Evolutionary conservation across 2,797 vertebrate genomes (phyloP), one percentile per base, ranked within the genome.

Genomic region (Thaleichthys pacificus): DNA sequence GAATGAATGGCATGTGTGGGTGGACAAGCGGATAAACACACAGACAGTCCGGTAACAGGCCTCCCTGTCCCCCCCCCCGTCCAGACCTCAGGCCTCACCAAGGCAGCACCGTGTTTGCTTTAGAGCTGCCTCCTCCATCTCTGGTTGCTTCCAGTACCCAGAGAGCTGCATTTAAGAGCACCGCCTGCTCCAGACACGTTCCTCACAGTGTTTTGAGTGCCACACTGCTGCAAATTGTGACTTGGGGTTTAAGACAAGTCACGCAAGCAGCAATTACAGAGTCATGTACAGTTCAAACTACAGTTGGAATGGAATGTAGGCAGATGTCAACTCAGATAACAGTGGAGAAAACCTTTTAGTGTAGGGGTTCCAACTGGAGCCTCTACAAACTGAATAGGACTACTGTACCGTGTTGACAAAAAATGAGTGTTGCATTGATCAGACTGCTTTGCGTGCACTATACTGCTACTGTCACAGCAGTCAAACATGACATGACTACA

Each of bases 201-300:
- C 12, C 22, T 75, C 66, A 66, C 56, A 22, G 22, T 12, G 51
- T 14, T 61, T 12, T 12, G 38, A 77, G 21, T 64, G 60, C 63
- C 32, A 71, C 72, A 69, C 24, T 5, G 54, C 30, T 66, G 58
- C 54, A 65, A 57, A 66, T 74, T 78, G 60, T 17, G 65, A 71
- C 21, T 68, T 24, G 22, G 47, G 47, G 5, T 61, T 68, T 57
- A 62, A 56, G 24, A 70, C 57, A 0, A 64, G 61, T 38, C 12
- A 38, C 21, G 61, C 6, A 17, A 28, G 22, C 26, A 24, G 61
- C 12, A 19, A n/a, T 32, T 63, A 14, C 24, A 17, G 24, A 22
- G 58, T 11, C 1, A 21, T 30, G 38, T 17, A n/a, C 61, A 71
- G 35, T 54, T 56, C 28, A 65, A n/a, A 54, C 21, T 5, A 28